phyloP scores from a whole-genome alignment of 2,113 vertebrate species.

The Corythornis madagascariensis region DNA sequence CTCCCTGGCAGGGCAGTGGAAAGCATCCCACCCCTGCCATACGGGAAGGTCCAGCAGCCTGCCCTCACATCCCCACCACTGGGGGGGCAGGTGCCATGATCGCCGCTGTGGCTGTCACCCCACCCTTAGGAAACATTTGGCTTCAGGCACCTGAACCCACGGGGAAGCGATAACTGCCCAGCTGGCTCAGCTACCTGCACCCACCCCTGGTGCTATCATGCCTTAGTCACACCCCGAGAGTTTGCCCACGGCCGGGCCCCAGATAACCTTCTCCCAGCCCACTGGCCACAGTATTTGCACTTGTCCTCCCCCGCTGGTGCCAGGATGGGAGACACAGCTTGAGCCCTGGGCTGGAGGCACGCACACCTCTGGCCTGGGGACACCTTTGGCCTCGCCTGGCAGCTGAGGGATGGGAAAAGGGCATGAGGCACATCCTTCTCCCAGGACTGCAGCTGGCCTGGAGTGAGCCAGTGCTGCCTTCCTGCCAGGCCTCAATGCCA shows the following conservation, averaged over 20 bases:
- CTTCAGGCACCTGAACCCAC: conserved; percentile 57
- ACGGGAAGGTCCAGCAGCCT: not conserved
- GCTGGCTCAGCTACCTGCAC: not conserved
- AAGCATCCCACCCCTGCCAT: not conserved
- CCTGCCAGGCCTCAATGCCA: not conserved
- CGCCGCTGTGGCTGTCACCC: conserved; percentile 51
- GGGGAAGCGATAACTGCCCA: conserved; percentile 5
- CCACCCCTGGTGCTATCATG: conserved; percentile 47
- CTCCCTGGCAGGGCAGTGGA: rapidly evolving
- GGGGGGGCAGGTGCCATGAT: conserved; percentile 25
- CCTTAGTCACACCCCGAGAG: conserved; percentile 49
- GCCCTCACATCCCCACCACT: rapidly evolving
- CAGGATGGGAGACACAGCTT: conserved; percentile 38
- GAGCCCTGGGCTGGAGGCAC: not conserved
- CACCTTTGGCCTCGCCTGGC: not conserved
- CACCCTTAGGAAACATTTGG: conserved; percentile 71
- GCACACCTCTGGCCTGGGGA: conserved; percentile 1
- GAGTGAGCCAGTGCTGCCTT: not conserved
- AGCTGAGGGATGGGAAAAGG: not conserved
- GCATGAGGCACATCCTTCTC: not conserved
- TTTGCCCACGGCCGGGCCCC: conserved; percentile 50
- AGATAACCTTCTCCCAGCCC: conserved; percentile 49
- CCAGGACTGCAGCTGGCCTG: not conserved
- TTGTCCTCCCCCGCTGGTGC: conserved; percentile 63
- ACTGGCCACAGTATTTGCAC: conserved; percentile 42